phyloP scores from a whole-genome alignment of 35 echinoderm and acorn worm genomes.

The Holothuria glaberrima region DNA sequence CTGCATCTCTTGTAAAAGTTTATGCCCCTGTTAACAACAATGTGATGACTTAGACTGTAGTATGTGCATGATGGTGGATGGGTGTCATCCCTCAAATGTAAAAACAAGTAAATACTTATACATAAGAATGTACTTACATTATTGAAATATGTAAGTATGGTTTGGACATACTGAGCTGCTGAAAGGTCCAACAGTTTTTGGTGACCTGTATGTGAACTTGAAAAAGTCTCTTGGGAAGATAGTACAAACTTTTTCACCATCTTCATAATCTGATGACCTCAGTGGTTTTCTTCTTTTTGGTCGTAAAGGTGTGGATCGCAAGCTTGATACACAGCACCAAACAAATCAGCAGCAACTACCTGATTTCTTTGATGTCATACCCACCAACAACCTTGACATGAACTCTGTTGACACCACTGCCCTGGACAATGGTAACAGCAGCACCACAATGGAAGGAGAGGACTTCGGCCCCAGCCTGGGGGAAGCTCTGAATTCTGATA shows the following conservation, averaged over 20 bases:
- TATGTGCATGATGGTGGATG: too few relatives aligned
- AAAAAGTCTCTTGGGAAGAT: neutral
- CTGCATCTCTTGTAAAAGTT: too few relatives aligned
- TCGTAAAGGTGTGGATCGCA: conserved; percentile 9
- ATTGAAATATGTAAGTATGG: too few relatives aligned
- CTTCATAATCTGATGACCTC: neutral
- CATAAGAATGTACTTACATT: too few relatives aligned
- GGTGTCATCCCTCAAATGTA: too few relatives aligned
- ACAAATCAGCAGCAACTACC: conserved; percentile 31
- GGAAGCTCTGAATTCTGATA: conserved; percentile 44
- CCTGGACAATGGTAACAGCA: conserved; percentile 38
- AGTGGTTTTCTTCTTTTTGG: neutral
- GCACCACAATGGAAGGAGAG: neutral
- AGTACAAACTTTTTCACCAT: neutral
- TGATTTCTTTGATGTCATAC: conserved; percentile 38
- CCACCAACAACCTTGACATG: conserved; percentile 26
- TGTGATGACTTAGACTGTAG: too few relatives aligned
- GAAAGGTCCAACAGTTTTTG: too few relatives aligned
- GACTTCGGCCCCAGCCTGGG: conserved; percentile 40
- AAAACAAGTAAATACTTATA: too few relatives aligned
- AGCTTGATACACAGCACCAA: conserved; percentile 36
- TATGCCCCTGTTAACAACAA: too few relatives aligned
- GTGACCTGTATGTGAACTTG: neutral
- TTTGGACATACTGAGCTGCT: too few relatives aligned
- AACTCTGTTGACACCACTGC: conserved; percentile 31